Conservation (phyloP, 2,888 invertebrate genomes). For the Ophion ellenae region DNA sequence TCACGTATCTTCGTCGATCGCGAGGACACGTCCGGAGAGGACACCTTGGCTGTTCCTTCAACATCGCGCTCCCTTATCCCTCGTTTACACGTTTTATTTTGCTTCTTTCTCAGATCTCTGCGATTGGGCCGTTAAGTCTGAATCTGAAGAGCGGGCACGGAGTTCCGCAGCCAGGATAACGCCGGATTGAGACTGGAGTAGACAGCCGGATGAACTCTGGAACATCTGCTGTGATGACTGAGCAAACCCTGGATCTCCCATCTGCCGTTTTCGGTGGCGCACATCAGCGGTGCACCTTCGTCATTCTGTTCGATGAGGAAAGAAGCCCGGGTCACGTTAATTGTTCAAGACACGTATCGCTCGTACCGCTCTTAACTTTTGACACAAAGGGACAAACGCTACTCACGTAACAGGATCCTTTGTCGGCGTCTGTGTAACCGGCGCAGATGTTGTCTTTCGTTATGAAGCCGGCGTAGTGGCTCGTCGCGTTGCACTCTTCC, state of each 20-base stretch:
- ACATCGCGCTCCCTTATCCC: background rate
- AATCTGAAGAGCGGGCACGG: constrained; percentile 79
- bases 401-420: constrained; percentile 87
- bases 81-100: constrained; percentile 6
- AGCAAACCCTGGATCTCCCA: constrained; percentile 88
- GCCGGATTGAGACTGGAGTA: constrained; percentile 83
- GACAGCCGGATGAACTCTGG: constrained; percentile 86
- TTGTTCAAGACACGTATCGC: background rate
- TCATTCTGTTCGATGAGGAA: constrained; percentile 84
- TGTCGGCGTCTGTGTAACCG: constrained; percentile 85
- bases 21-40: background rate
- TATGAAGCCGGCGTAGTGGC: constrained; percentile 86
- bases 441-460: constrained; percentile 87
- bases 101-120: constrained; percentile 11
- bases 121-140: constrained; percentile 71
- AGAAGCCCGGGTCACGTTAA: background rate
- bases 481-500: constrained; percentile 86
- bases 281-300: constrained; percentile 88
- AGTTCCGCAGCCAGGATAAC: constrained; percentile 80
- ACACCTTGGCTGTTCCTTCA: constrained; percentile 46
- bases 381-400: background rate
- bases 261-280: constrained; percentile 85
- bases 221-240: constrained; percentile 87
- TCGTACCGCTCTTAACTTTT: background rate
- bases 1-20: constrained; percentile 51